Percentiles rank a stretch among this genome's conserved stretches.
Evolutionary conservation across 64 coral and sea anemone species (phyloP).

Genomic region (Porites lutea): DNA sequence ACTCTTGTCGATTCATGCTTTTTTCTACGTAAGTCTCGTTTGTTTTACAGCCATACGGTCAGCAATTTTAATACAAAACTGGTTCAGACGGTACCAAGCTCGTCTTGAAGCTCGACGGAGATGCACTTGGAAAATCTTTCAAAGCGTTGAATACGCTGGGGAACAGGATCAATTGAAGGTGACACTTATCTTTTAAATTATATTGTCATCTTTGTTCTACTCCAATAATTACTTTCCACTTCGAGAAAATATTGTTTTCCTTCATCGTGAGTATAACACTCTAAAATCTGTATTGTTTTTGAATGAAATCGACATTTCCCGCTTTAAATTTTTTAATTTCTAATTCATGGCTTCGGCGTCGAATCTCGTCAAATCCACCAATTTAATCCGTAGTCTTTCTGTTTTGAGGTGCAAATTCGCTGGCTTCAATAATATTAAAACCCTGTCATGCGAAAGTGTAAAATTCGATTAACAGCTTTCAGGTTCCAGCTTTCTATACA

Average conservation of each 20-base stretch:
- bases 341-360: background rate
- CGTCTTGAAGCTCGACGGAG: conserved; percentile 88
- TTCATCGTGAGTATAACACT: too few species aligned
- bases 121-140: conserved; percentile 99
- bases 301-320: background rate
- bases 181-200: background rate
- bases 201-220: too few species aligned
- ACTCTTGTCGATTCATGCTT: background rate
- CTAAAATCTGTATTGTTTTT: background rate
- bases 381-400: background rate
- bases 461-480: background rate
- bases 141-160: conserved; percentile 94
- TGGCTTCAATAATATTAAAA: background rate
- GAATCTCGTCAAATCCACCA: background rate
- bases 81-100: conserved; percentile 92
- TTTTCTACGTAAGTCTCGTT: background rate
- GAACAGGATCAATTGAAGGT: conserved; percentile 99
- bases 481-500: background rate
- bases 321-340: background rate
- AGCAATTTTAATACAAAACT: conserved; percentile 94
- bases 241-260: too few species aligned
- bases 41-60: conserved; percentile 76
- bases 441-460: background rate
- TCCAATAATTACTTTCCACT: too few species aligned
- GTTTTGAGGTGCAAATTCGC: background rate